Base-by-base conservation (phyloP, 1,140 invertebrate genomes). In the Drosophila jambulina region DNA sequence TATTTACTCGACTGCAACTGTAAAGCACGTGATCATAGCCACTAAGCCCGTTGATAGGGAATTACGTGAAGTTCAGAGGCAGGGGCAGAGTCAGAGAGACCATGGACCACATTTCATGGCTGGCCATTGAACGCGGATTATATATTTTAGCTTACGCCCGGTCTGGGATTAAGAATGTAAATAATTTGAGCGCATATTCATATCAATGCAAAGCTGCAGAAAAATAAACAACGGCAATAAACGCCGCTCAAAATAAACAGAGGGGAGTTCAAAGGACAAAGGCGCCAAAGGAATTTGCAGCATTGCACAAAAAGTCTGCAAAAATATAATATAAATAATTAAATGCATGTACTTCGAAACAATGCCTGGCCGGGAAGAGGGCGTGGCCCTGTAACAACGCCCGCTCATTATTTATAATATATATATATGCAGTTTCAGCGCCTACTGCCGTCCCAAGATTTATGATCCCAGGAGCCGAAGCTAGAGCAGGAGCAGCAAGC, bases 81-180 rank as follows among this genome's bases (percentile, higher is more conserved):
- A 19, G 48, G 1, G 21, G 19, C 43, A 45, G 5, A 15, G n/a
- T 32, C 29, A 43, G 40, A 43, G 48, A 34, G 43, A 32, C 59
- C 64, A 77, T 71, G 60, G 25, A 40, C 67, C 51, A 46, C 36
- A 64, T 64, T 69, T 63, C 59, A 64, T 70, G 40, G 25, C 60
- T 84, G 67, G 60, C 51, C 62, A 45, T 69, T 36, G 54, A 46
- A 29, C 45, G 63, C 45, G 81, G 59, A 82, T 88, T 80, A 80
- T 53, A 68, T 49, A 70, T 51, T 77, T 85, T 85, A 86, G 78
- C 63, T 46, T 54, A 38, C 32, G 63, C 32, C 19, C 27, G 36
- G 56, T 51, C 75, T 46, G 59, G 76, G 76, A 81, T 87, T 87
- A 90, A 87, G 80, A 90, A 78, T 84, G 81, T 88, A 84, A 88